Base-by-base conservation (phyloP, 2,888 invertebrate species). In the Agapostemon virescens region DNA sequence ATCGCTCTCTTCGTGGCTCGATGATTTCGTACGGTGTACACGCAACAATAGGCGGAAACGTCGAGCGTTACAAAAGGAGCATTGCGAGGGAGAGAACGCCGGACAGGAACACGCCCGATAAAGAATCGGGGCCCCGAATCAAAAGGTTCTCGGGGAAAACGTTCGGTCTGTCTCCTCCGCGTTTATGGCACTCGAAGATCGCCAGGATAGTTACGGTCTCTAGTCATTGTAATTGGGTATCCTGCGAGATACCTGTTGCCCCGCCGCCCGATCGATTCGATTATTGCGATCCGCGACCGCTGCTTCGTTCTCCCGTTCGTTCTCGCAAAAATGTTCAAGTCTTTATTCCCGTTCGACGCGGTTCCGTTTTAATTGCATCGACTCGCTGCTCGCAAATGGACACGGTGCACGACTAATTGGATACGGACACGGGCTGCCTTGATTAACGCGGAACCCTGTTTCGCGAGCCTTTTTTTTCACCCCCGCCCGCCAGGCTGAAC, bases 41-140 rank as follows among this genome's bases (percentile, higher is more conserved):
- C 80, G 83, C 73, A 87, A 87, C 87, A 87, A 87, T 87, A 87
- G 87, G 81, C 87, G 87, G 87, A 87, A 87, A 84, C 83, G 83
- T 82, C 81, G 79, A 72, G 68, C 74, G 84, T 84, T 81, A 85
- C 83, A 86, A 87, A 87, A 87, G 85, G 87, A 87, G 84, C 84
- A 85, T 81, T 82, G 82, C 76, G 71, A 70, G 61, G 69, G 63
- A 72, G 45, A 76, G 81, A 83, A 82, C 76, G 61, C 69, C 64
- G 61, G 20, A 61, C 33, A 61, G 61, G 61, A 61, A 61, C 61
- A 61, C 9, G 52, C 20, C 77, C 76, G 86, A 86, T 86, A 86
- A 86, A 86, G 87, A 87, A 87, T 85, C 87, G 82, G 77, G 58
- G 55, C 55, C n/a, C 71, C 79, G 83, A 83, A 87, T 87, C 85